Base-by-base conservation (phyloP, 2,797 vertebrate genomes). In the Buphagus erythrorhynchus region DNA sequence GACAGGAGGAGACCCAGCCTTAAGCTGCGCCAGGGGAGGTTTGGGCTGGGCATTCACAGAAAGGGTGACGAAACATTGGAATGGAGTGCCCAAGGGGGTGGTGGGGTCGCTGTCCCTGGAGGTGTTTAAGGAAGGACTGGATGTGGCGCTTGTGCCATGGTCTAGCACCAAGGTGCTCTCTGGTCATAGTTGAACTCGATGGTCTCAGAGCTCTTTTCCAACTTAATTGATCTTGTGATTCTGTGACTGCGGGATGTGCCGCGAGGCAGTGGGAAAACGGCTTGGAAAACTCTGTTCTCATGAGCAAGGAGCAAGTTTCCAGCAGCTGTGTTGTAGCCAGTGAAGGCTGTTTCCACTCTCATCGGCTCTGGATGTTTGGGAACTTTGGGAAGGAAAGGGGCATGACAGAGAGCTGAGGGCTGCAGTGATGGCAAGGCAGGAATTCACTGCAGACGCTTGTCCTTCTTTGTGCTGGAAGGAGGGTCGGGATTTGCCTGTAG, bases 321-420 rank as follows among this genome's bases (percentile, higher is more conserved):
- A 11, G 36, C 31, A 8, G 6, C 10, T n/a, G 29, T 24, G n/a
- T n/a, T 28, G 45, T 16, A 4, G 11, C 18, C 10, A 4, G 13
- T 7, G 28, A n/a, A 14, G 16, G 36, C 14, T 13, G 24, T 22
- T 43, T 46, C 26, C 5, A 7, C 15, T 68, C 17, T 29, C 9
- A 0, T 22, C 9, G 3, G 20, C 10, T 8, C 3, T 6, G 66
- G 35, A 20, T 24, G 22, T 38, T 20, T 2, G 58, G 55, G 58
- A 25, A 45, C 35, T 55, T 19, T 33, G 5, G 18, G n/a, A 15
- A 26, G 2, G 29, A 8, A 5, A 9, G 61, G 14, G 29, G 0
- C 19, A 1, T 0, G 4, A 0, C 1, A 14, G 25, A 35, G 61
- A 68, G 15, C 59, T 9, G 63, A 2, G 2, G 3, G 6, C 7